Evolutionary conservation across 2,113 vertebrate genomes (phyloP).

Genomic region (Chamaetylas fuelleborni): DNA sequence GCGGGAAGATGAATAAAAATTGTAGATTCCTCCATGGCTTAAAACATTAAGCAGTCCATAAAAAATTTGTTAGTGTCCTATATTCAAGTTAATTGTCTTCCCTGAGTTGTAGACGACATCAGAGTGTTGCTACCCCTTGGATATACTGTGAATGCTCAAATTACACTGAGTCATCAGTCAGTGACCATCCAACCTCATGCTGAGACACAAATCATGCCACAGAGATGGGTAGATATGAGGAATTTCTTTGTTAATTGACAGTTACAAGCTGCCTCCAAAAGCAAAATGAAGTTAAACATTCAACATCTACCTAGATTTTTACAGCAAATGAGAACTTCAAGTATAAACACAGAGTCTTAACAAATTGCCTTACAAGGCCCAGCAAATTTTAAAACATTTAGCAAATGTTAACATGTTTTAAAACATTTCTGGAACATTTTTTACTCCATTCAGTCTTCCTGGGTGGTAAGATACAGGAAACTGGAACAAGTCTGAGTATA

Average conservation of each 20-base stretch:
- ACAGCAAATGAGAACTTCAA: not conserved
- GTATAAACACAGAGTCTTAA: not conserved
- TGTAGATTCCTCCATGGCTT: not conserved
- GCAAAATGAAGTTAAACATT: not conserved
- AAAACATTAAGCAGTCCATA: not conserved
- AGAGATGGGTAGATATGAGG: not conserved
- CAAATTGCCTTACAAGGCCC: rapidly evolving
- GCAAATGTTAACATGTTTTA: not conserved
- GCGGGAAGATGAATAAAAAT: not conserved
- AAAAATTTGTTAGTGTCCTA: not conserved
- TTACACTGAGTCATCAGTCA: not conserved
- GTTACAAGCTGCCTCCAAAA: not conserved
- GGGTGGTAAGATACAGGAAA: not conserved
- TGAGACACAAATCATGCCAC: not conserved
- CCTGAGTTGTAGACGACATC: not conserved
- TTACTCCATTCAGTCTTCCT: not conserved
- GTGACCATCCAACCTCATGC: not conserved
- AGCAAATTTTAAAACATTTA: not conserved
- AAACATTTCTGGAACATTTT: not conserved
- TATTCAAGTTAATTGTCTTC: not conserved
- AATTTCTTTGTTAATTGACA: not conserved
- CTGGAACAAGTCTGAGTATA: not conserved
- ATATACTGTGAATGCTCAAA: not conserved
- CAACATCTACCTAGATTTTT: not conserved
- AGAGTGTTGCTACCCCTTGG: not conserved